Percentiles rank a stretch among this genome's conserved stretches.
Conservation (phyloP, 2,888 invertebrate genomes). For the Abrostola triplasia region DNA sequence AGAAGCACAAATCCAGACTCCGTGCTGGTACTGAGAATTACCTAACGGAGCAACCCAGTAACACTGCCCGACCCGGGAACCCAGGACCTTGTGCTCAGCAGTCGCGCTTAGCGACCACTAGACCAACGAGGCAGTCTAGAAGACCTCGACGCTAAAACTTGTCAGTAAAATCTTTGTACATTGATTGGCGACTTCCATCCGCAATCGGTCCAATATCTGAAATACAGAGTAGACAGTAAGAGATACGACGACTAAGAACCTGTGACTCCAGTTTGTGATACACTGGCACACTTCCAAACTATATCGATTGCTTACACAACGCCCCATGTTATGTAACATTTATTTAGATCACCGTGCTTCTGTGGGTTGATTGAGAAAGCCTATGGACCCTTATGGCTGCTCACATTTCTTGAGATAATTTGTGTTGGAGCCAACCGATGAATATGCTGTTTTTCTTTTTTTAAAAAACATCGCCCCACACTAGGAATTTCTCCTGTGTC, state of each 20-base stretch:
- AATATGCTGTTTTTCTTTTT: no score
- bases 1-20: no score
- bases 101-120: no score
- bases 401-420: neutral
- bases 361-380: slow-evolving; percentile 14
- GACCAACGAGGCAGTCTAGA: no score
- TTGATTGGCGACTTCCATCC: neutral
- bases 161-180: no score
- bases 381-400: neutral
- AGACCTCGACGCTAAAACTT: no score
- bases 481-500: no score
- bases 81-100: no score
- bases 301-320: slow-evolving; percentile 60
- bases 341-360: slow-evolving; percentile 33
- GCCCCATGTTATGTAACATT: slow-evolving; percentile 52
- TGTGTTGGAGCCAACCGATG: neutral
- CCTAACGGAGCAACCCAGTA: no score
- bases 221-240: slow-evolving; percentile 9
- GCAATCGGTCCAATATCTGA: neutral
- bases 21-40: no score
- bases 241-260: slow-evolving; percentile 37
- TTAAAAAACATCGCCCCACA: no score
- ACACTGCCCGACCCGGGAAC: no score
- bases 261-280: slow-evolving; percentile 40
- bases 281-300: slow-evolving; percentile 61